Conservation (phyloP, 2,888 invertebrate species). For the Drosophila diplacantha region DNA sequence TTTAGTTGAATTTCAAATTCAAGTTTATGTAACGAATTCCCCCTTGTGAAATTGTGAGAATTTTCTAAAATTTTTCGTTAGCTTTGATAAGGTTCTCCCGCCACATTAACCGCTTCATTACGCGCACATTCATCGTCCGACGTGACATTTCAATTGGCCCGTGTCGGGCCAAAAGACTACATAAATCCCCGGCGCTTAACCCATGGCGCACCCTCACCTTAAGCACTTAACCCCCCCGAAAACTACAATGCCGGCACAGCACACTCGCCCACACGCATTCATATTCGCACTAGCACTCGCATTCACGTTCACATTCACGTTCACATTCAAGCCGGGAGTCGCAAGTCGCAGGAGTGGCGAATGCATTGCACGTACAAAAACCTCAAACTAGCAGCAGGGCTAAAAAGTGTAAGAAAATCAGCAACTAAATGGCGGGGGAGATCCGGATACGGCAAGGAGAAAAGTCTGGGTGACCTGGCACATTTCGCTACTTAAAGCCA, state of each 20-base stretch:
- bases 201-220: constrained; percentile 15
- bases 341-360: constrained; percentile 5
- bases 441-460: background rate
- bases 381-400: constrained; percentile 54
- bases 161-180: constrained; percentile 61
- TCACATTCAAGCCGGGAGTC: constrained; percentile 14
- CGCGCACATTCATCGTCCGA: constrained; percentile 67
- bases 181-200: constrained; percentile 52
- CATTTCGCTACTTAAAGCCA: constrained; percentile 69
- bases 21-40: background rate
- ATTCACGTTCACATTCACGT: constrained; percentile 7
- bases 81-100: constrained; percentile 30
- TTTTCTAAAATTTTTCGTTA: constrained; percentile 1
- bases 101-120: constrained; percentile 65
- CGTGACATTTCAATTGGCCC: constrained; percentile 71
- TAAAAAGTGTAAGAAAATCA: constrained; percentile 70
- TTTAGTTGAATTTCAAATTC: background rate
- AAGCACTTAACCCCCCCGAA: constrained; percentile 13
- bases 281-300: constrained; percentile 16
- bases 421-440: constrained; percentile 52
- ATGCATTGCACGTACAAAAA: constrained; percentile 44
- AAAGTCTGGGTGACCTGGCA: constrained; percentile 41
- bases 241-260: constrained; percentile 28
- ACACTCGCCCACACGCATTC: constrained; percentile 12
- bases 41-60: background rate